Evolutionary conservation across 2,113 vertebrate species (phyloP).

Genomic region (Carassius carassius): DNA sequence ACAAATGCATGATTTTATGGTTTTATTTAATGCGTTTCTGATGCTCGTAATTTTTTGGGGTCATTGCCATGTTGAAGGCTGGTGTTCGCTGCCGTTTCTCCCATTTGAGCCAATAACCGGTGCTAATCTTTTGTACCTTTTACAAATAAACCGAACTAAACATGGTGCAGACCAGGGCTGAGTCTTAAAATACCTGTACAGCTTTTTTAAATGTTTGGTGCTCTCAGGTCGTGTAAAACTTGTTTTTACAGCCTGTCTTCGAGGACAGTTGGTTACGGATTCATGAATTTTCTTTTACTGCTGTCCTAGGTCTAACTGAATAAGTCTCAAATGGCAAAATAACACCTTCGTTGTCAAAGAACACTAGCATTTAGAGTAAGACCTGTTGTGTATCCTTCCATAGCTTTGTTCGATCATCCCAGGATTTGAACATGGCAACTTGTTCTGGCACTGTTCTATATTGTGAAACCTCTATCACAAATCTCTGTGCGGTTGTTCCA

Average conservation of each 20-base stretch:
- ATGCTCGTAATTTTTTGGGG: background rate
- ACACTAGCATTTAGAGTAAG: background rate
- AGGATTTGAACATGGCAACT: background rate
- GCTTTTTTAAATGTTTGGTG: constrained; percentile 40
- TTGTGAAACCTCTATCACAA: constrained; percentile 7
- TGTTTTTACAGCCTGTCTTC: constrained; percentile 30
- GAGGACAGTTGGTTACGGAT: background rate
- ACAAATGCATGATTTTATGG: constrained; percentile 47
- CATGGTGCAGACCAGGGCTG: constrained; percentile 37
- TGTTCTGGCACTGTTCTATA: background rate
- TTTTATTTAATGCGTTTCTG: constrained; percentile 8
- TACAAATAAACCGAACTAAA: constrained; percentile 14
- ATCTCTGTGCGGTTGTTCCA: background rate
- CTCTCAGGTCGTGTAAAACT: constrained; percentile 42
- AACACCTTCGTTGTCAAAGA: background rate
- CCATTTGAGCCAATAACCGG: constrained; percentile 65
- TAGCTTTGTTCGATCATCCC: background rate
- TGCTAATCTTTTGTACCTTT: constrained; percentile 68
- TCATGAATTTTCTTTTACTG: constrained; percentile 1
- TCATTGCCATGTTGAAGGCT: constrained; percentile 36
- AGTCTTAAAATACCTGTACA: constrained; percentile 27
- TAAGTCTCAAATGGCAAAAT: constrained; percentile 10
- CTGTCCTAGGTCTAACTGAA: background rate
- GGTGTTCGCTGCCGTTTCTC: constrained; percentile 25
- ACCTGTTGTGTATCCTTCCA: background rate